These are phyloP conservation scores for Bubo scandiacus DNA, from an alignment of 2,113 vertebrate species.

Conservation along the genomic window DNA sequence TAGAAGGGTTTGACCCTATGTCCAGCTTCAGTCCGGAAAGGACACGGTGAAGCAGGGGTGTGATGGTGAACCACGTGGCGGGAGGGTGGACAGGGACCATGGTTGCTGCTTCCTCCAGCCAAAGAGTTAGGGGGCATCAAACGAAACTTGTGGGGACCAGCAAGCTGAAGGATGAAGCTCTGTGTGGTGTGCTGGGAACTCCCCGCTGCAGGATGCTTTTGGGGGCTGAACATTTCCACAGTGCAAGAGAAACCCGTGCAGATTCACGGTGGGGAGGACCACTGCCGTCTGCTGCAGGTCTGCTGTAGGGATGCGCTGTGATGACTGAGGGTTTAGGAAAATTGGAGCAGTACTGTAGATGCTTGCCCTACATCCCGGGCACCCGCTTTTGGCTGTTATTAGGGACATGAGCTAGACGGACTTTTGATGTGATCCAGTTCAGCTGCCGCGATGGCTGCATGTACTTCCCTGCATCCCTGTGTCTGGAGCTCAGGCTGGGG, in stretches of 20 bases:
- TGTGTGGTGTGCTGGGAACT: background rate
- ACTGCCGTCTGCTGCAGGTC: background rate
- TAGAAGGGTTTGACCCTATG: background rate
- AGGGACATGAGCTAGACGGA: background rate
- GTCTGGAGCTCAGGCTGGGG: background rate
- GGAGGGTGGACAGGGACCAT: background rate
- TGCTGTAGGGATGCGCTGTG: background rate
- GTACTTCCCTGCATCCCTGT: background rate
- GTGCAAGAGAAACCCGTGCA: background rate
- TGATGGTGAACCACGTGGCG: background rate
- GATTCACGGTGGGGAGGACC: background rate
- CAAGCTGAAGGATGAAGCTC: background rate
- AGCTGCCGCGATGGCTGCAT: background rate
- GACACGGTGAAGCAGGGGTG: background rate
- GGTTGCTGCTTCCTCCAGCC: background rate
- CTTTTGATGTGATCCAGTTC: background rate
- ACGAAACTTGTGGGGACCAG: background rate
- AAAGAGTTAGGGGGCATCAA: background rate
- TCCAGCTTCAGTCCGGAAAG: background rate
- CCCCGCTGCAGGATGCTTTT: background rate
- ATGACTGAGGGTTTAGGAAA: background rate
- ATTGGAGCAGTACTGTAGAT: background rate
- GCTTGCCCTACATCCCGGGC: background rate
- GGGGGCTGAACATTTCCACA: background rate
- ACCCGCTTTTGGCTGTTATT: background rate